Base-by-base conservation (phyloP, 1,140 invertebrate species). In the Paralvinella palmiformis region DNA sequence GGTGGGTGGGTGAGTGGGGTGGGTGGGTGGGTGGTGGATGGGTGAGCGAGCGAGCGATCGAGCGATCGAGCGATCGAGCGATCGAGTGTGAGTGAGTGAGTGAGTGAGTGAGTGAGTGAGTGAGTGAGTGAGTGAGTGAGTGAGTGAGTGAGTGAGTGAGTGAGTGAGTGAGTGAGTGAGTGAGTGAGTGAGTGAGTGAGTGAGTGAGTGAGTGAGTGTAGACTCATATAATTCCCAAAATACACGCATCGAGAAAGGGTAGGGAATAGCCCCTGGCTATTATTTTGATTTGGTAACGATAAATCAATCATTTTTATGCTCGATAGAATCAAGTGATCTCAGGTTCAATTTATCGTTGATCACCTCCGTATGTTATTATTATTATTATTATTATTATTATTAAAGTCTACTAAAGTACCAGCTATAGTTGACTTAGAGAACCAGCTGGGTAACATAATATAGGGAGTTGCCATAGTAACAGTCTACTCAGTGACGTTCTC, bases 111-210 rank as follows among this genome's bases (percentile, higher is more conserved):
- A 20, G 2, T 52, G 48, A 20, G 48, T 52, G 48, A 20, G 4
- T 52, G 48, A 20, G 48, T 52, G 48, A 20, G 4, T 52, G 2
- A 20, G 48, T 52, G 48, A 20, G 15, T 22, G 48, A 20, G 48
- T 52, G 2, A 20, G 48, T 52, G 48, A 20, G 48, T 52, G 17
- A 20, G 48, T 52, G 48, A 20, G 59, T 62, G 22, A n/a, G 44
- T 62, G 44, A 52, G 59, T 62, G 59, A 62, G 59, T 62, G 59
- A 45, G 59, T 61, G 59, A 61, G 27, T 45, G 59, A 53, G 41
- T 61, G 59, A 53, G 36, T 61, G 59, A 53, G 59, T 61, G 59
- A 24, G 41, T 61, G 36, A 24, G 59, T 61, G 36, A 60, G 58
- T 22, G 37, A 61, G 37, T 45, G 44, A 61, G 59, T 45, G 59